Evolutionary conservation across 2,888 invertebrate species (phyloP).

Genomic region (Fragum sueziense): DNA sequence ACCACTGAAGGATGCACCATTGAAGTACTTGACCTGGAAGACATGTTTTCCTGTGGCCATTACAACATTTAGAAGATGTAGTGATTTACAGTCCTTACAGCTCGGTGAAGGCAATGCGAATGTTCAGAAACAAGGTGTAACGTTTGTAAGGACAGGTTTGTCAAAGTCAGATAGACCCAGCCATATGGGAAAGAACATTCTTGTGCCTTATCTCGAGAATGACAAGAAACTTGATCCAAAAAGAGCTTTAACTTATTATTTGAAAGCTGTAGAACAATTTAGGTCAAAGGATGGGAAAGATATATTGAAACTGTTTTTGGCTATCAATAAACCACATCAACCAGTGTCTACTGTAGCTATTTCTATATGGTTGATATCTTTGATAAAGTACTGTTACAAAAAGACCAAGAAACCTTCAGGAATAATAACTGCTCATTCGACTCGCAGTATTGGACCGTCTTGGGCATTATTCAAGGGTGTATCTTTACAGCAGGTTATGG

Average conservation of each 20-base stretch:
- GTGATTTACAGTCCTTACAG: slow-evolving; percentile 36
- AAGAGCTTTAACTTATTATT: background rate
- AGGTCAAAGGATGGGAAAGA: slow-evolving; percentile 7
- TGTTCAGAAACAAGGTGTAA: slow-evolving; percentile 27
- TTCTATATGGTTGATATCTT: slow-evolving; percentile 12
- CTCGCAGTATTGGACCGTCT: slow-evolving; percentile 30
- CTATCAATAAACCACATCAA: slow-evolving; percentile 13
- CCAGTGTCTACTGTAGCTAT: background rate
- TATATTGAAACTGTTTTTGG: slow-evolving; percentile 5
- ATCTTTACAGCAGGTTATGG: slow-evolving; percentile 11
- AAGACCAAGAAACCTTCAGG: too few species aligned
- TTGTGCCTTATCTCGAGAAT: slow-evolving; percentile 26
- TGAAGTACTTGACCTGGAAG: slow-evolving; percentile 18
- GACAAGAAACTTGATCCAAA: slow-evolving; percentile 39
- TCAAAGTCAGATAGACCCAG: slow-evolving; percentile 27
- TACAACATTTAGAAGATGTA: slow-evolving; percentile 34
- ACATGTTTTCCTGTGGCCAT: slow-evolving; percentile 33
- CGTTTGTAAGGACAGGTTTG: slow-evolving; percentile 25
- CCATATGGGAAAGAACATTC: slow-evolving; percentile 13
- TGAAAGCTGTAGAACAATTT: background rate
- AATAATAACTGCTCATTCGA: slow-evolving; percentile 17
- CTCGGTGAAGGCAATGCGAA: slow-evolving; percentile 23
- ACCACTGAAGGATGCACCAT: slow-evolving; percentile 9
- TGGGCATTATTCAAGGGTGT: slow-evolving; percentile 23
- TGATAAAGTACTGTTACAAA: too few species aligned